These are phyloP conservation scores for Diadema setosum DNA, from an alignment of 35 echinoderm and acorn worm species.

Conservation along the genomic window DNA sequence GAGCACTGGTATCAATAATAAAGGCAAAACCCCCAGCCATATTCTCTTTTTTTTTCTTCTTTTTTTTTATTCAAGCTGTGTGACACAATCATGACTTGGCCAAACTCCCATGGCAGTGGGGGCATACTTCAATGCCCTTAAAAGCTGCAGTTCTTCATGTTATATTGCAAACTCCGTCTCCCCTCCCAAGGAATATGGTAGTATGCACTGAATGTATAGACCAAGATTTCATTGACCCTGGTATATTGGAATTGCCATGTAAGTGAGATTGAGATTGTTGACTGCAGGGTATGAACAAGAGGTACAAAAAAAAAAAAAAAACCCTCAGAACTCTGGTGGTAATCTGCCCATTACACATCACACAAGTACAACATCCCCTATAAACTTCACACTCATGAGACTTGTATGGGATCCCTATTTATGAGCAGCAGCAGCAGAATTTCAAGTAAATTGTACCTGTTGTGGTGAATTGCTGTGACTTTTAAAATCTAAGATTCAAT, in stretches of 20 bases:
- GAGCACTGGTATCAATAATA: too few relatives aligned
- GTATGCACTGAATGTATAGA: background rate
- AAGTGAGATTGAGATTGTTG: background rate
- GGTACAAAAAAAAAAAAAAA: background rate
- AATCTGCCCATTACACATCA: background rate
- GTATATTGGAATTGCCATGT: background rate
- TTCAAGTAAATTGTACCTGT: background rate
- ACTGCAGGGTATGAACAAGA: background rate
- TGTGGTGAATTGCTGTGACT: background rate
- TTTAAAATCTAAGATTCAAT: background rate
- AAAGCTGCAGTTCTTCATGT: background rate
- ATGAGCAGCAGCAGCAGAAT: background rate
- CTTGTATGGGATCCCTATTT: background rate
- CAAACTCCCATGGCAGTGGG: background rate
- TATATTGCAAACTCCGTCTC: background rate
- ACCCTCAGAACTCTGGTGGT: background rate
- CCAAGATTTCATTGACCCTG: background rate
- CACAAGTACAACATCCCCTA: background rate
- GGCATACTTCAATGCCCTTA: background rate
- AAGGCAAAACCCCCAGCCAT: too few relatives aligned
- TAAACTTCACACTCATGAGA: background rate
- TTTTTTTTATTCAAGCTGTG: background rate
- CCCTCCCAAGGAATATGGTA: background rate
- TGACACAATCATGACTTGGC: background rate
- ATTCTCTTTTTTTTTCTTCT: too few relatives aligned